These are phyloP conservation scores for Zenarchopterus dispar DNA, from an alignment of 2,797 vertebrate genomes.

Conservation along the genomic window DNA sequence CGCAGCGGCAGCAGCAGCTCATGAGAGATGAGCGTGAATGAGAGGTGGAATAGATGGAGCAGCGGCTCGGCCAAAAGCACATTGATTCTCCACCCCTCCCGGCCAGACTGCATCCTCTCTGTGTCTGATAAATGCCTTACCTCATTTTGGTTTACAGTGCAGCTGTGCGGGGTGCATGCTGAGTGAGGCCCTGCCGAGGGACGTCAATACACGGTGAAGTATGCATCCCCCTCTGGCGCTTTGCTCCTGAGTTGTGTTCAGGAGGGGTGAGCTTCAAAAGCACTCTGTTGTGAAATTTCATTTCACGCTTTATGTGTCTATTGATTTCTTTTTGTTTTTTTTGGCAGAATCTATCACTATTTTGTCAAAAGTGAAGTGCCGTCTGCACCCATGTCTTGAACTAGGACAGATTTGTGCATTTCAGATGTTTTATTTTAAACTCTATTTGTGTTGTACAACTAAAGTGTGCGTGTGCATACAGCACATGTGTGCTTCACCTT, in stretches of 20 bases:
- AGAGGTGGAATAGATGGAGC: constrained; percentile 43
- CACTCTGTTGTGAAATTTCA: constrained; percentile 71
- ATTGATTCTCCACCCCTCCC: constrained; percentile 57
- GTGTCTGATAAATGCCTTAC: constrained; percentile 59
- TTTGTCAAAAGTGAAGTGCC: constrained; percentile 56
- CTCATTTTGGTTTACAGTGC: constrained; percentile 52
- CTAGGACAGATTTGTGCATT: constrained; percentile 10
- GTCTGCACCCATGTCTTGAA: constrained; percentile 21
- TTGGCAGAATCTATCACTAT: constrained; percentile 62
- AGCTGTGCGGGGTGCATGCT: constrained; percentile 32
- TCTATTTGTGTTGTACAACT: constrained; percentile 6
- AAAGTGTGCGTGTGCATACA: neutral
- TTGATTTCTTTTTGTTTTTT: constrained; percentile 71
- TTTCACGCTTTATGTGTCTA: constrained; percentile 76
- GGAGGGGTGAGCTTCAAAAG: constrained; percentile 31
- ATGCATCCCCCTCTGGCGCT: constrained; percentile 32
- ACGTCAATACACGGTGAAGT: constrained; percentile 56
- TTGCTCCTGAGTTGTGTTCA: constrained; percentile 50
- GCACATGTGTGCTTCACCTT: constrained; percentile 78
- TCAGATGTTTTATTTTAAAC: neutral
- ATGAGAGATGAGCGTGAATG: constrained; percentile 50
- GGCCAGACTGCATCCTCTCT: constrained; percentile 46
- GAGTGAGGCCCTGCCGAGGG: constrained; percentile 46
- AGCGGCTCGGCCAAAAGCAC: constrained; percentile 43
- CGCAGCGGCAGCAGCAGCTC: constrained; percentile 26